Evolutionary conservation across 2,113 vertebrate species (phyloP), one percentile per base, ranked within the genome.

Genomic region (Neoarius graeffei): DNA sequence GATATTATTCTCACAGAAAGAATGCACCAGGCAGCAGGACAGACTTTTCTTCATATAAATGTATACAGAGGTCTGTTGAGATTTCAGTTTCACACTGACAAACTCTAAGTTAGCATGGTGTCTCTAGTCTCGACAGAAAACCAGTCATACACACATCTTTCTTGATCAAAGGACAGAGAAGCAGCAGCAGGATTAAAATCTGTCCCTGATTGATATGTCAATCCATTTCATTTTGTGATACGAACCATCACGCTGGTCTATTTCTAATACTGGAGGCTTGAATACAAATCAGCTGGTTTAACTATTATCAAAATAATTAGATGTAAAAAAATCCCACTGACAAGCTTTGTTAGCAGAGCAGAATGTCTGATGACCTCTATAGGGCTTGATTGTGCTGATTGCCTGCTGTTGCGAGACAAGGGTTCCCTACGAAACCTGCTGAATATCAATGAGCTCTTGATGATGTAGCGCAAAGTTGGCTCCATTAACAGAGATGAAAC

Each of bases 361-460:
- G 81, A 85, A 59, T 69, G 59, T 50, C 81, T 77, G 25, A 76
- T 76, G 86, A 88, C 86, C 86, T 84, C 81, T 77, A 48, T 9
- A 64, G 71, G 57, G 81, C 86, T 88, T 88, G 86, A 88, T 84
- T 84, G 81, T 83, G 48, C 71, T 88, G 86, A 88, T 88, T 88
- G 81, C 86, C 86, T 88, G 71, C 86, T 84, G 86, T 77, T 76
- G 86, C 27, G 60, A 77, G 86, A 83, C 71, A 56, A 84, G 86
- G 57, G n/a, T 76, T 74, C 48, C 48, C 69, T 17, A 59, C 7
- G n/a, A 84, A 88, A 84, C 81, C 86, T 85, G 54, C 14, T 69
- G 77, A 88, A 90, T 87, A 87, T 85, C 86, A 90, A 85, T 69
- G 77, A 89, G 83, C 48, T 85, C 69, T 85, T 85, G 71, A 64